Percentiles rank a stretch among this genome's conserved stretches.
phyloP scores from a whole-genome alignment of 2,113 vertebrate species.

The Myrmophylax atrothorax region DNA sequence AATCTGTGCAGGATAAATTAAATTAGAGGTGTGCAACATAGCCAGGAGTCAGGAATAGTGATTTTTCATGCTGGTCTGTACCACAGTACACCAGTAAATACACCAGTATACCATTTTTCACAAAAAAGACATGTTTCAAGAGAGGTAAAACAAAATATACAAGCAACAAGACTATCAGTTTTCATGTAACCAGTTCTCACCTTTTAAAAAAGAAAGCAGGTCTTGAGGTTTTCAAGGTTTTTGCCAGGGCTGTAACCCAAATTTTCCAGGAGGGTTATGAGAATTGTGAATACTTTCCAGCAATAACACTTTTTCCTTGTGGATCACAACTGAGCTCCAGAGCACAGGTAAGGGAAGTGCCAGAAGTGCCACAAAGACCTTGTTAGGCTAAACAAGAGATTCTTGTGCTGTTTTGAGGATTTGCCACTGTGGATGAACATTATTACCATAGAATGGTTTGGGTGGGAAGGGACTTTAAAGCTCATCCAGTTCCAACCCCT shows the following conservation, averaged over 20 bases:
- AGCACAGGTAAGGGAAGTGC: not conserved
- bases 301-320: not conserved
- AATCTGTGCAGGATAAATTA: not conserved
- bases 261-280: not conserved
- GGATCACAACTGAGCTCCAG: not conserved
- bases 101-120: not conserved
- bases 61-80: not conserved
- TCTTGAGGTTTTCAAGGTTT: not conserved
- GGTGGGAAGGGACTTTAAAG: not conserved
- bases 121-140: not conserved
- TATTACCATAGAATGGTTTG: not conserved
- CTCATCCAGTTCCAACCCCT: not conserved
- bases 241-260: not conserved
- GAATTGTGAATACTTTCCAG: not conserved
- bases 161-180: not conserved
- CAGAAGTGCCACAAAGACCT: not conserved
- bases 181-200: not conserved
- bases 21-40: not conserved
- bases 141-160: not conserved
- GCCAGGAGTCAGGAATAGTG: not conserved
- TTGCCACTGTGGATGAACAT: not conserved
- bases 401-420: not conserved
- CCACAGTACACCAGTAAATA: not conserved
- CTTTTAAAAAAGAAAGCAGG: not conserved
- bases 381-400: rapidly evolving